phyloP scores from a whole-genome alignment of 1,140 invertebrate species.

The Brachionus manjavacas region DNA sequence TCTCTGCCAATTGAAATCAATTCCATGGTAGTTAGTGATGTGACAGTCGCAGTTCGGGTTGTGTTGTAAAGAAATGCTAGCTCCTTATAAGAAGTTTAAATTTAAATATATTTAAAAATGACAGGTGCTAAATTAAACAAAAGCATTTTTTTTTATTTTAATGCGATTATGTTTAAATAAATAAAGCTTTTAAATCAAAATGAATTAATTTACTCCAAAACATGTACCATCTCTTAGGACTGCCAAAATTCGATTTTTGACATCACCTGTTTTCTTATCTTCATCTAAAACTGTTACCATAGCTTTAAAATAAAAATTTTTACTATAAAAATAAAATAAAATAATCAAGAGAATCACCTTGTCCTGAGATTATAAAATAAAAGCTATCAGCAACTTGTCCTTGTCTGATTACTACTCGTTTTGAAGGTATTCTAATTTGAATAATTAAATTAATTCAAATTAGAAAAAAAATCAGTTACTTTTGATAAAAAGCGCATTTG shows the following conservation, averaged over 20 bases:
- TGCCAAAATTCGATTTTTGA: conserved; percentile 43
- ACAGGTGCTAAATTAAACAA: conserved; percentile 10
- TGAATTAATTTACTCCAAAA: conserved; percentile 51
- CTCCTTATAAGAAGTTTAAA: conserved; percentile 47
- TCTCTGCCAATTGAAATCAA: conserved; percentile 53
- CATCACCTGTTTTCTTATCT: conserved; percentile 51
- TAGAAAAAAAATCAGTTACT: conserved; percentile 45
- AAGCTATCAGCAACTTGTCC: conserved; percentile 51
- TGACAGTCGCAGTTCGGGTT: conserved; percentile 53
- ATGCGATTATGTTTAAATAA: conserved; percentile 24
- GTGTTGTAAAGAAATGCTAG: conserved; percentile 54
- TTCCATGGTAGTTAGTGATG: conserved; percentile 52
- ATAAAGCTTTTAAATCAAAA: not conserved
- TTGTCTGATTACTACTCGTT: conserved; percentile 49
- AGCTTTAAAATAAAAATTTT: conserved; percentile 45
- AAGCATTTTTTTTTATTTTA: not conserved
- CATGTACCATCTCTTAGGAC: conserved; percentile 54
- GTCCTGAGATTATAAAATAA: conserved; percentile 51
- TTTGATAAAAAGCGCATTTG: conserved; percentile 51
- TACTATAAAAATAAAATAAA: not conserved
- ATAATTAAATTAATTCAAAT: not conserved
- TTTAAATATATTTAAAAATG: not conserved
- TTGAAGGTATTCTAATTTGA: conserved; percentile 47
- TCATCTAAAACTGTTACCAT: conserved; percentile 51
- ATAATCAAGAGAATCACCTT: conserved; percentile 41